Evolutionary conservation across 2,113 vertebrate species (phyloP), one percentile per base, ranked within the genome.

Genomic region (Eublepharis macularius): DNA sequence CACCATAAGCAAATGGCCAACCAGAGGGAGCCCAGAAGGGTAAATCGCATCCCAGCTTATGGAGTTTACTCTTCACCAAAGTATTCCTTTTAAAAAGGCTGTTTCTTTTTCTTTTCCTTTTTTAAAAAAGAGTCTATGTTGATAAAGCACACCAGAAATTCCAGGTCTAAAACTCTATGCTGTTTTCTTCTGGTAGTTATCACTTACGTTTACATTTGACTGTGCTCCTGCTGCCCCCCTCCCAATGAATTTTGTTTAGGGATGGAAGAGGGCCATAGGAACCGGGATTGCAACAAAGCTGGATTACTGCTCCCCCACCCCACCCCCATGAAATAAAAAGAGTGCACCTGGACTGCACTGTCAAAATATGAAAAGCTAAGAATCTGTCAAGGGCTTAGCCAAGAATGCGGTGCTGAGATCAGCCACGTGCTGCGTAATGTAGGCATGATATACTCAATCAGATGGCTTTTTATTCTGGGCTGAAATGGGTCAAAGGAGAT

Each of bases 1-100:
- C 92, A 80, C 87, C 78, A 66, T 87, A 94, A 92, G 83, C 87
- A 94, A 94, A 90, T 90, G 91, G 78, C 94, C 89, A 93, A 92
- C 93, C 92, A 90, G 82, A 91, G 82, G 32, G 69, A 92, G 90
- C 77, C 90, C 86, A 60, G 90, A 83, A 90, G 90, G 84, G 36
- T 12, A 1, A 90, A 82, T 81, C 43, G 12, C 26, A 84, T 68
- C 73, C 92, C 83, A 83, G 82, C 83, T n/a, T 89, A 81, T 86
- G 86, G 88, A 91, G 85, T 94, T 92, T 90, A 86, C 83, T 88
- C 80, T 85, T 84, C 84, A 87, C 80, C 89, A 87, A 89, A 82
- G 65, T 81, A 68, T 88, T 63, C 54, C 60, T 76, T 76, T 6
- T n/a, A 60, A 68, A 86, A 47, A 6, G 73, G 54, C 14, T 29